Evolutionary conservation across 2,113 vertebrate genomes (phyloP).

Genomic region (Pangasianodon hypophthalmus): DNA sequence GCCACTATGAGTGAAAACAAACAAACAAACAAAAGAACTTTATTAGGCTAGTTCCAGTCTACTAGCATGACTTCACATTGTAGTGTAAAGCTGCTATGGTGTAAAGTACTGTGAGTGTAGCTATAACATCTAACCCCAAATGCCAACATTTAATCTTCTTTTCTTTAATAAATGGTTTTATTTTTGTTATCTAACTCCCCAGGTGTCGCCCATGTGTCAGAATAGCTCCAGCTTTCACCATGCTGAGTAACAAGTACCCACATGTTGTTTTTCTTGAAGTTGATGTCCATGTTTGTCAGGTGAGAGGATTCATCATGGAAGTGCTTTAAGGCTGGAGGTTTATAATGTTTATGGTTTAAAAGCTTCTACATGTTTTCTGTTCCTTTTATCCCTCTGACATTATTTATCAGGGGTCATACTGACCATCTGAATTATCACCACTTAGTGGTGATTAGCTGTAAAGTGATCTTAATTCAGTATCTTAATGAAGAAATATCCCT

Average conservation of each 20-base stretch:
- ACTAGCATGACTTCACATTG: background rate
- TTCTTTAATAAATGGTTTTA: background rate
- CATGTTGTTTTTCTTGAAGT: constrained; percentile 93
- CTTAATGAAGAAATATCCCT: background rate
- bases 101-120: background rate
- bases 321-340: background rate
- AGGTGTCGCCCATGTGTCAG: constrained; percentile 91
- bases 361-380: background rate
- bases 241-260: constrained; percentile 90
- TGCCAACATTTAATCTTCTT: background rate
- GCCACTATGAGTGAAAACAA: background rate
- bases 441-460: background rate
- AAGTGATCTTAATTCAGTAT: too few species aligned
- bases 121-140: background rate
- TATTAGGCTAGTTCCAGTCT: background rate
- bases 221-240: constrained; percentile 91
- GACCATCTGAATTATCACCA: background rate
- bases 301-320: constrained; percentile 58
- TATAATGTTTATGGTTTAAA: background rate
- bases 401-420: background rate
- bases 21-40: background rate
- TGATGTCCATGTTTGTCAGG: constrained; percentile 93
- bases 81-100: background rate
- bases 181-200: constrained; percentile 17
- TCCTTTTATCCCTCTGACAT: background rate